Percentiles rank a stretch among this genome's conserved stretches.
phyloP scores from a whole-genome alignment of 2,888 invertebrate genomes.

The Drosophila diplacantha region DNA sequence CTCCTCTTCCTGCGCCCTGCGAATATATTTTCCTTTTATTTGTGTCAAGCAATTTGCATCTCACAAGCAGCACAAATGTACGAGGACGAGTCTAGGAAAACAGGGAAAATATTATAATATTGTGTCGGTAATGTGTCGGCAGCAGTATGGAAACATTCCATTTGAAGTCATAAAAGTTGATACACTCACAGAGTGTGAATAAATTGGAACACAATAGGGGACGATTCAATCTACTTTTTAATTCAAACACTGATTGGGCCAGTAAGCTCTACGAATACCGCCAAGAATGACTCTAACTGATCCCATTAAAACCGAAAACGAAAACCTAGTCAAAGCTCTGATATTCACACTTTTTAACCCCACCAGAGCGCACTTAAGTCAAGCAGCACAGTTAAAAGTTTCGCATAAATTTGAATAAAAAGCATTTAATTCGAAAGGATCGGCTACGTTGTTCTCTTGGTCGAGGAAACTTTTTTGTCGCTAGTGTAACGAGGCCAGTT shows the following conservation, averaged over 20 bases:
- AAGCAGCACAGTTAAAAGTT: slow-evolving; percentile 26
- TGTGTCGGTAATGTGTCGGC: slow-evolving; percentile 12
- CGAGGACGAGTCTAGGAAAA: slow-evolving; percentile 7
- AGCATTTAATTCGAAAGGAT: slow-evolving; percentile 6
- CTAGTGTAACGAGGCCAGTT: slow-evolving; percentile 49
- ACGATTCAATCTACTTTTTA: too few relatives aligned
- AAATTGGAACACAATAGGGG: slow-evolving; percentile 1
- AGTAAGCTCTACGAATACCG: too few relatives aligned
- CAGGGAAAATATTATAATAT: slow-evolving; percentile 34
- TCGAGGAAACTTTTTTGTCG: slow-evolving; percentile 36
- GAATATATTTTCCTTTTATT: slow-evolving; percentile 21
- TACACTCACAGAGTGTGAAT: slow-evolving; percentile 11
- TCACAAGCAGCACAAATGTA: slow-evolving; percentile 13
- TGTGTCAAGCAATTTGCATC: slow-evolving; percentile 39
- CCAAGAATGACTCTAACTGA: neutral
- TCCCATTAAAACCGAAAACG: neutral
- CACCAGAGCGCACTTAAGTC: slow-evolving; percentile 13
- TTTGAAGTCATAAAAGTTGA: slow-evolving; percentile 17
- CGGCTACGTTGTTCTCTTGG: slow-evolving; percentile 1
- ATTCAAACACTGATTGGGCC: neutral
- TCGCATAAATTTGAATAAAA: slow-evolving; percentile 28
- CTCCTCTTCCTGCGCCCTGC: slow-evolving; percentile 15
- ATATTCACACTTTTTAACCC: slow-evolving; percentile 15
- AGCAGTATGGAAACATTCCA: slow-evolving; percentile 14
- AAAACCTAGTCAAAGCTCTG: slow-evolving; percentile 6